Base-by-base conservation (phyloP, 2,888 invertebrate species). In the Cephus rjabovi region DNA sequence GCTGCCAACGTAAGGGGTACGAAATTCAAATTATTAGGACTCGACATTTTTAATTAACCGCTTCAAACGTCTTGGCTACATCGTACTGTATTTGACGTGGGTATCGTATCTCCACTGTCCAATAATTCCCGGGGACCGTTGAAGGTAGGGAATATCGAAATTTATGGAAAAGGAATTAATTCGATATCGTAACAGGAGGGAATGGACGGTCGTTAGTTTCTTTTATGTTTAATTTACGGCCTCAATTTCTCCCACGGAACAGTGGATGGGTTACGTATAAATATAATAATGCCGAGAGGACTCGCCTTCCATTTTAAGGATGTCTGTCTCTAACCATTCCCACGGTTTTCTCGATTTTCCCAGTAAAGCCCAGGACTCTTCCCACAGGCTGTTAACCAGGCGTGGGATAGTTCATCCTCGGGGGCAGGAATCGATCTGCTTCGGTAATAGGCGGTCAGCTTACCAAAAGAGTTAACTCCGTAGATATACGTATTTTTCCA, bases 371-470 rank as follows among this genome's bases (percentile, higher is more conserved):
- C n/a, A 4, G 73, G 74, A 74, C 34, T 75, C 79, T 87, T 86
- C 85, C 86, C 84, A 86, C 85, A 83, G 83, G 82, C 79, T 75
- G 56, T 35, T 34, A 30, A 40, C 31, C 74, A 80, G 83, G 81
- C 89, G 89, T 88, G 87, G 85, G 88, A 88, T 82, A 85, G 80
- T 84, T 81, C 79, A 81, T 86, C 82, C 82, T 85, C 82, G 81
- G 83, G 86, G 84, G 82, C 83, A 83, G 77, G 84, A 82, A 83
- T 74, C 84, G 86, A 87, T 87, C 87, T 84, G 83, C 81, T 85
- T 87, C 83, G 79, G 87, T 88, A 88, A 85, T 88, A 88, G 88
- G 88, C 86, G 84, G 83, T 82, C 85, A 87, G 85, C 75, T 79
- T 31, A 76, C 77, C 78, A 79, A 86, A 87, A 88, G 87, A 87